Evolutionary conservation across 2,797 vertebrate species (phyloP).

Genomic region (Ctenopoma kingsleyae): DNA sequence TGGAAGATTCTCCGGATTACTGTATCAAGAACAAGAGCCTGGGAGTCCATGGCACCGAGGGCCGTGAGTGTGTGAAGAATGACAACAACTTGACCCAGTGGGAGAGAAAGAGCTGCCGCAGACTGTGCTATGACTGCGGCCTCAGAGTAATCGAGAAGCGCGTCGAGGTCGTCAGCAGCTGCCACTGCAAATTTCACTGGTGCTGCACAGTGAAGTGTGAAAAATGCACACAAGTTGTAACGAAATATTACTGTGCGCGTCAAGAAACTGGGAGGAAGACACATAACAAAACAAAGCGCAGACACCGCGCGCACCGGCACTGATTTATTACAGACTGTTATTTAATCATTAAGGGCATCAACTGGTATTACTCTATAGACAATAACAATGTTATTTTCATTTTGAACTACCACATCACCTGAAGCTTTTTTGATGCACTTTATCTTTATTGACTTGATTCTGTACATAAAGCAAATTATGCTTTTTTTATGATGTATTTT

Average conservation of each 20-base stretch:
- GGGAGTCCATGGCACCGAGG: conserved; percentile 91
- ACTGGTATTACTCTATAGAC: neutral
- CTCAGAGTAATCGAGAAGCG: conserved; percentile 89
- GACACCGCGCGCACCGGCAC: conserved; percentile 62
- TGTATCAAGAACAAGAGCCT: conserved; percentile 91
- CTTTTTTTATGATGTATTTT: conserved; percentile 46
- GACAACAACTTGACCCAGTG: conserved; percentile 85
- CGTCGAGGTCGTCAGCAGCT: conserved; percentile 89
- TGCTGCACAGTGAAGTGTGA: conserved; percentile 96
- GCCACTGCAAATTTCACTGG: conserved; percentile 98
- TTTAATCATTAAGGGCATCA: conserved; percentile 23
- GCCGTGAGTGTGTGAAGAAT: conserved; percentile 92
- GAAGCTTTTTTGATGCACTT: conserved; percentile 67
- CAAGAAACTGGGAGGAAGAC: conserved; percentile 66
- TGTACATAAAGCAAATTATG: neutral
- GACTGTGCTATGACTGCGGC: conserved; percentile 92
- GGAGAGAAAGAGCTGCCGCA: conserved; percentile 91
- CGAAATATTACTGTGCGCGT: conserved; percentile 89
- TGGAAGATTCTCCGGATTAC: conserved; percentile 96
- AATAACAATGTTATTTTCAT: neutral
- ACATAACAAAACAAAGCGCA: conserved; percentile 78
- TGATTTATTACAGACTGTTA: conserved; percentile 34
- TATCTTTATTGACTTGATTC: conserved; percentile 27
- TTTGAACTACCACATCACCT: neutral
- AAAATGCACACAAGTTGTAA: conserved; percentile 89